A percentile compares a stretch with the other conserved stretches of the same genome.
These are phyloP conservation scores for Micromys minutus DNA, from an alignment of 2,113 vertebrate species.

Conservation along the genomic window DNA sequence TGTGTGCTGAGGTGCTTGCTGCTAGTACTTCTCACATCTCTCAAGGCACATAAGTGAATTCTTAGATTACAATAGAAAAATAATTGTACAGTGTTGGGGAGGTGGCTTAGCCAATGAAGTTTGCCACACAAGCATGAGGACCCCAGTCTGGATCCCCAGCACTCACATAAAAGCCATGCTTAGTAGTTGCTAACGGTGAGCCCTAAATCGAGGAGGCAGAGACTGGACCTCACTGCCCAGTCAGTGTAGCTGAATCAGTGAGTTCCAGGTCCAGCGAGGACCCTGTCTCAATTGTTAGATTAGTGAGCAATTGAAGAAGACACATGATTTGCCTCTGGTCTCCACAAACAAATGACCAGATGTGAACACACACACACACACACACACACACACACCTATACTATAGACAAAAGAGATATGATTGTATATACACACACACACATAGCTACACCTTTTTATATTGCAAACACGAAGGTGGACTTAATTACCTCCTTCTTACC, in stretches of 20 bases:
- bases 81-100: too few species aligned
- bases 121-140: neutral
- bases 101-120: neutral
- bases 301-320: neutral
- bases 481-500: neutral
- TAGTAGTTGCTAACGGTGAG: too few species aligned
- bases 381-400: too few species aligned
- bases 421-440: neutral
- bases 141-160: neutral
- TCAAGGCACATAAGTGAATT: neutral
- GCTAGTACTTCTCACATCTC: neutral
- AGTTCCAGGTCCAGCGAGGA: neutral
- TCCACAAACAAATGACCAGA: neutral
- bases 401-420: too few species aligned
- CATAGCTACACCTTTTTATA: neutral
- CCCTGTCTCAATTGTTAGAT: too few species aligned
- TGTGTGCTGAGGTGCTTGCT: neutral
- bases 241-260: neutral
- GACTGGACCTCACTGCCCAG: neutral
- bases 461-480: neutral
- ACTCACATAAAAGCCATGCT: neutral
- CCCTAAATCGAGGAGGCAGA: neutral
- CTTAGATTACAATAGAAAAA: neutral
- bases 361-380: neutral
- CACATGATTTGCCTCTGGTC: neutral